phyloP scores from a whole-genome alignment of 2,113 vertebrate genomes.

The Cyanistes caeruleus region DNA sequence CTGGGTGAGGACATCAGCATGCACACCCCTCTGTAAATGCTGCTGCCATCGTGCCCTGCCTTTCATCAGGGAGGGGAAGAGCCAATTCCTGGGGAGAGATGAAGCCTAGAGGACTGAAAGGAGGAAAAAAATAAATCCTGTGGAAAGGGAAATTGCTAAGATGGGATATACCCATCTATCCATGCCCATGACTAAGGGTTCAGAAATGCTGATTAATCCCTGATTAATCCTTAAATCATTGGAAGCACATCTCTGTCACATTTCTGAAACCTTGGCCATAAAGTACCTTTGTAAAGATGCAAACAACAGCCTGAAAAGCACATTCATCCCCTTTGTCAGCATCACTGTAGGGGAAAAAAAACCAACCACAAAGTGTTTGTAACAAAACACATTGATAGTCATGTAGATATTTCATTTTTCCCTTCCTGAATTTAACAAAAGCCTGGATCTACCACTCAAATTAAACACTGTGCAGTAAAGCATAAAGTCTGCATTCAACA shows the following conservation, averaged over 20 bases:
- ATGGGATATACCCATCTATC: background rate
- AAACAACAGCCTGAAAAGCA: background rate
- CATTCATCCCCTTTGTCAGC: background rate
- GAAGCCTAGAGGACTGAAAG: background rate
- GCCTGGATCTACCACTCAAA: conserved; percentile 64
- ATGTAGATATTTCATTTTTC: conserved; percentile 43
- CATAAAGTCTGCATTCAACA: conserved; percentile 73
- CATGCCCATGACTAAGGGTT: background rate
- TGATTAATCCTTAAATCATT: background rate
- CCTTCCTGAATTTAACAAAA: conserved; percentile 64
- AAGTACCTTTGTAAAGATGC: background rate
- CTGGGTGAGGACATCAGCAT: background rate
- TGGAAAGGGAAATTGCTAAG: background rate
- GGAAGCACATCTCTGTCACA: background rate
- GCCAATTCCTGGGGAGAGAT: background rate
- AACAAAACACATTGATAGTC: conserved; percentile 36
- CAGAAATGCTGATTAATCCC: background rate
- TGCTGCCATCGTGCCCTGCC: background rate
- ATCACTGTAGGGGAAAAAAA: background rate
- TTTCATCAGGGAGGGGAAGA: background rate
- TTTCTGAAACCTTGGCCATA: background rate
- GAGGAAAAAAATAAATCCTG: background rate
- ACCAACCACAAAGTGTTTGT: background rate
- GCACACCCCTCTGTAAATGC: background rate
- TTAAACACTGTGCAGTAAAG: conserved; percentile 65